These are phyloP conservation scores for Coilia nasus DNA, from an alignment of 2,797 vertebrate species.

Conservation along the genomic window DNA sequence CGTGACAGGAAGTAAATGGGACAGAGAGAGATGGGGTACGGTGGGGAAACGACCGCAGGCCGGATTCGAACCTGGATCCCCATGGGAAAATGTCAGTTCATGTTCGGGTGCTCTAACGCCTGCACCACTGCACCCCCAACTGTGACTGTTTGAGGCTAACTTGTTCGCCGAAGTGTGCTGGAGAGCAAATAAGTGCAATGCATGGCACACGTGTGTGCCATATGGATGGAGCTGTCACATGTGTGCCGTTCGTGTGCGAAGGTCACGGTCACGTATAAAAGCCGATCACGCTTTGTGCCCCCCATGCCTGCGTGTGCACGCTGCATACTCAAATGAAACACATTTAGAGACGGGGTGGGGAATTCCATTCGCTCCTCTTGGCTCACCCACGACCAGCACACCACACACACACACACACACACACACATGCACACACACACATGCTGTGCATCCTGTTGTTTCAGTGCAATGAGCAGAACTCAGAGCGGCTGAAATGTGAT, in stretches of 20 bases:
- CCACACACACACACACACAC: not conserved
- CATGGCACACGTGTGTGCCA: not conserved
- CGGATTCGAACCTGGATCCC: too few relatives aligned
- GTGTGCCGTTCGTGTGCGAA: not conserved
- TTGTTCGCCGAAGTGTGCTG: not conserved
- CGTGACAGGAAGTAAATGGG: too few relatives aligned
- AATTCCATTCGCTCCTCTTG: conserved; percentile 7
- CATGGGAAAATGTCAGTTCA: too few relatives aligned
- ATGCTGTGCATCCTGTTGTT: conserved; percentile 22
- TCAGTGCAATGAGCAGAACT: conserved; percentile 13
- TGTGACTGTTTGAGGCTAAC: too few relatives aligned
- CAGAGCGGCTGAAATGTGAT: conserved; percentile 17
- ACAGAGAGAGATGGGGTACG: too few relatives aligned
- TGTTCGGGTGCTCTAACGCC: too few relatives aligned
- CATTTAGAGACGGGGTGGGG: not conserved
- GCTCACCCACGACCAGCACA: not conserved
- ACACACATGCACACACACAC: not conserved
- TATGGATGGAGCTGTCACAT: not conserved
- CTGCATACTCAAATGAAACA: not conserved
- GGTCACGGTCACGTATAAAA: conserved; percentile 7
- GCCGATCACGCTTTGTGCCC: not conserved
- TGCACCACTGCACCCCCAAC: too few relatives aligned
- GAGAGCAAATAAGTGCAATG: not conserved
- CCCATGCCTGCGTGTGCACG: not conserved
- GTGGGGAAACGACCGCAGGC: too few relatives aligned